phyloP scores from a whole-genome alignment of 1,140 invertebrate species.

The Phocides pigmalion region DNA sequence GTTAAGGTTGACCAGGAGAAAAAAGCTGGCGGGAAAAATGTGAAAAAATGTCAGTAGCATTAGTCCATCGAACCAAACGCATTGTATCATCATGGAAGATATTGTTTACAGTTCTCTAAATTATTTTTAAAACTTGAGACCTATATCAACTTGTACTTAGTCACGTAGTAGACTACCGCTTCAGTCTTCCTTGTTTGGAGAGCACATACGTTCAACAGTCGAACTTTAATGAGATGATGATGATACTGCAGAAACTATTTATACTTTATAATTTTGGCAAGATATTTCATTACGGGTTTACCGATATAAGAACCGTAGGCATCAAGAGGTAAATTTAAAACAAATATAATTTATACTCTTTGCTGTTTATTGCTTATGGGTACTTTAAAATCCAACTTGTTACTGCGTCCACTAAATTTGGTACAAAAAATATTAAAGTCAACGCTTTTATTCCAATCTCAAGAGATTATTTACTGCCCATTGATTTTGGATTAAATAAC shows the following conservation, averaged over 20 bases:
- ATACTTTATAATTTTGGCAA: neutral
- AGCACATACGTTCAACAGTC: too few relatives aligned
- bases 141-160: too few relatives aligned
- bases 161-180: too few relatives aligned
- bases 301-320: neutral
- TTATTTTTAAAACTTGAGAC: too few relatives aligned
- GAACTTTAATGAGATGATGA: too few relatives aligned
- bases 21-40: too few relatives aligned
- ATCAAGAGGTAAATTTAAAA: neutral
- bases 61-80: too few relatives aligned
- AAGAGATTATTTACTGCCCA: conserved; percentile 23
- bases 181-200: too few relatives aligned
- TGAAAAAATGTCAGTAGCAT: too few relatives aligned
- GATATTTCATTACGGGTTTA: neutral
- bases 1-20: too few relatives aligned
- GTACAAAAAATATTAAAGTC: conserved; percentile 27
- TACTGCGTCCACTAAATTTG: conserved; percentile 18
- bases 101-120: too few relatives aligned
- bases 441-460: conserved; percentile 9
- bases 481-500: conserved; percentile 23
- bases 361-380: conserved; percentile 15
- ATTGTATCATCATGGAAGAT: too few relatives aligned
- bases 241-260: neutral
- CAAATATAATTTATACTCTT: conserved; percentile 10
- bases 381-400: conserved; percentile 1